Conservation (phyloP, 30 jellyfish, hydroid and myxozoan species). For the Aurelia sp. region DNA sequence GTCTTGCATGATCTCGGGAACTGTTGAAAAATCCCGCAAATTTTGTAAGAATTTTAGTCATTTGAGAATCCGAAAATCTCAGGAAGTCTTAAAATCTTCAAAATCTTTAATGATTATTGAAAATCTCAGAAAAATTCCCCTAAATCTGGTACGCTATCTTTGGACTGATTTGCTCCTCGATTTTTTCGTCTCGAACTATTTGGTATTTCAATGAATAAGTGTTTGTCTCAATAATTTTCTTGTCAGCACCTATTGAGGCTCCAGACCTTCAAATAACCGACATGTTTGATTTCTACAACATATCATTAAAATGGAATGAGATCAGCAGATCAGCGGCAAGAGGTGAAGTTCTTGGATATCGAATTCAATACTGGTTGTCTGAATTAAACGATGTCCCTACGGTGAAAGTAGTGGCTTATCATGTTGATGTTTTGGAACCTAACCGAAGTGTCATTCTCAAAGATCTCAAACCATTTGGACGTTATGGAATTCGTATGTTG, state of each 20-base stretch:
- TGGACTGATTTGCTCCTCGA: neutral
- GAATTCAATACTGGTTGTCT: slow-evolving; percentile 29
- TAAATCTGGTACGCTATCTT: neutral
- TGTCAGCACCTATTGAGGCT: slow-evolving; percentile 30
- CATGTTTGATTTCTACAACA: slow-evolving; percentile 10
- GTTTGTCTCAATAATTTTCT: neutral
- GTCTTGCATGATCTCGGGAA: too few species aligned
- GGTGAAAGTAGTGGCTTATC: too few species aligned
- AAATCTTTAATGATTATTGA: too few species aligned
- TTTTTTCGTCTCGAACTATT: neutral
- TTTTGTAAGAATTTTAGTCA: too few species aligned
- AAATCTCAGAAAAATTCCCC: neutral
- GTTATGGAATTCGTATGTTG: slow-evolving; percentile 16
- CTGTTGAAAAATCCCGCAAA: too few species aligned
- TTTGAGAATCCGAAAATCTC: too few species aligned
- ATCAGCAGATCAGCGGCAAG: slow-evolving; percentile 34
- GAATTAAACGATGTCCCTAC: slow-evolving; percentile 18
- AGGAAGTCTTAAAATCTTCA: too few species aligned
- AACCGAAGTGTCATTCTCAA: slow-evolving; percentile 14
- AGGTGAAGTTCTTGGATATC: slow-evolving; percentile 56
- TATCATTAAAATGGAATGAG: slow-evolving; percentile 25
- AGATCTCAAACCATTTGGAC: slow-evolving; percentile 16
- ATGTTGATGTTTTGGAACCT: slow-evolving; percentile 16
- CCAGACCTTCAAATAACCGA: slow-evolving; percentile 39
- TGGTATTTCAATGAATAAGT: neutral